These are phyloP conservation scores for Scaptomyza cyrtandrae DNA, from an alignment of 2,888 invertebrate genomes.

Conservation along the genomic window DNA sequence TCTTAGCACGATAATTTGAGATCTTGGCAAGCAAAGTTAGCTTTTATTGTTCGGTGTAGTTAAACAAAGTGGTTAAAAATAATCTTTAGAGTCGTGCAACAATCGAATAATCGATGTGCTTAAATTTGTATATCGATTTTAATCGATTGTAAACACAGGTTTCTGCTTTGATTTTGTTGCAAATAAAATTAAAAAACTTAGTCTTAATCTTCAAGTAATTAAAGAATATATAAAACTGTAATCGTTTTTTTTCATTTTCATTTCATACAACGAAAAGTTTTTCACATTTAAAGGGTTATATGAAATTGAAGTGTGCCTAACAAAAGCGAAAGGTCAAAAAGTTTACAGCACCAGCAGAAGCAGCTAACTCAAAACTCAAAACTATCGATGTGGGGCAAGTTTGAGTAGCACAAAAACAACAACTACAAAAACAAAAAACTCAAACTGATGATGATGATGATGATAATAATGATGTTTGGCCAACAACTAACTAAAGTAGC, in stretches of 20 bases:
- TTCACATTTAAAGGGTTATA: not conserved
- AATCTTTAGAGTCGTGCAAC: too few relatives aligned
- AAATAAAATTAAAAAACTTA: not conserved
- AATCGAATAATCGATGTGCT: too few relatives aligned
- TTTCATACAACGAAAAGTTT: not conserved
- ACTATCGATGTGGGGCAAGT: slow-evolving; percentile 4
- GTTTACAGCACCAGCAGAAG: not conserved
- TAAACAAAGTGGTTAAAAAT: too few relatives aligned
- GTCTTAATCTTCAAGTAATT: not conserved
- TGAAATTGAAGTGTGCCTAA: not conserved
- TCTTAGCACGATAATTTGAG: too few relatives aligned
- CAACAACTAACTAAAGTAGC: slow-evolving; percentile 4
- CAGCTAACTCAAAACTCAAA: not conserved
- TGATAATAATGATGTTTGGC: not conserved
- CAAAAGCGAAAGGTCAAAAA: slow-evolving; percentile 1
- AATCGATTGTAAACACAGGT: not conserved
- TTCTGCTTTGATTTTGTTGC: too few relatives aligned
- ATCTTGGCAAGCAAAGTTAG: too few relatives aligned
- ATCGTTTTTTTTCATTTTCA: too few relatives aligned
- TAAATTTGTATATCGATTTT: not conserved
- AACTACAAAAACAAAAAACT: not conserved
- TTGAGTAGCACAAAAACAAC: not conserved
- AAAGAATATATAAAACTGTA: not conserved
- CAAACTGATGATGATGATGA: not conserved
- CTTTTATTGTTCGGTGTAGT: too few relatives aligned